Percentiles rank a stretch among this genome's conserved stretches.
phyloP scores from a whole-genome alignment of 2,113 vertebrate genomes.

The Geothlypis trichas region DNA sequence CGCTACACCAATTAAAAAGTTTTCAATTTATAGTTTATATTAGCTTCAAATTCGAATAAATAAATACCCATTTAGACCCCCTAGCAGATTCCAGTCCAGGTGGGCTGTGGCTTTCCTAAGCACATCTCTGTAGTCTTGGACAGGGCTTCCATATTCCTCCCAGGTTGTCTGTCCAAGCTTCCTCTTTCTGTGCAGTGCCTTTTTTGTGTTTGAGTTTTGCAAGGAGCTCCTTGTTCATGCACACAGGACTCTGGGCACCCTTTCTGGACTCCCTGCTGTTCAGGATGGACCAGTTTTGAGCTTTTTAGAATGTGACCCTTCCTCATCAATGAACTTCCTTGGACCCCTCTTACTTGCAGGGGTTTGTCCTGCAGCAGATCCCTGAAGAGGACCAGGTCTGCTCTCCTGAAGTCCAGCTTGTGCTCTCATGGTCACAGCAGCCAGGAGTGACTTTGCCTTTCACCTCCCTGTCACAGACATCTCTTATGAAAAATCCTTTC shows the following conservation, averaged over 20 bases:
- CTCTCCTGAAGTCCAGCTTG: not conserved
- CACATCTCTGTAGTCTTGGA: not conserved
- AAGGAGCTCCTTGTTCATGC: not conserved
- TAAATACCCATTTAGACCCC: not conserved
- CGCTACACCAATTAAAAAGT: not conserved
- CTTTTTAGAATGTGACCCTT: not conserved
- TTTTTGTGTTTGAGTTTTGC: not conserved
- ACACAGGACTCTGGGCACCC: not conserved
- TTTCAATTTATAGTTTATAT: not conserved
- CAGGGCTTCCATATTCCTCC: not conserved
- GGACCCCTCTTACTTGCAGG: not conserved
- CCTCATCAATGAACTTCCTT: not conserved
- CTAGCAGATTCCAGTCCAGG: not conserved
- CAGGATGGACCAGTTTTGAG: not conserved
- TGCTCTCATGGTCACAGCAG: not conserved
- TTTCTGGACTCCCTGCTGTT: not conserved
- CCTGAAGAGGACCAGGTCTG: not conserved
- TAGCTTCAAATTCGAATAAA: not conserved
- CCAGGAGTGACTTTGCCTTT: not conserved
- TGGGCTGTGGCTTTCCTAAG: not conserved
- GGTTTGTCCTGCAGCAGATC: fast-evolving
- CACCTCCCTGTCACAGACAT: not conserved
- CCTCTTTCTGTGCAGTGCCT: not conserved
- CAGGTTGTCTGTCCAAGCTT: not conserved
- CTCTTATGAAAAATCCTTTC: no score